Evolutionary conservation across 2,888 invertebrate species (phyloP).

Genomic region (Mamestra brassicae): DNA sequence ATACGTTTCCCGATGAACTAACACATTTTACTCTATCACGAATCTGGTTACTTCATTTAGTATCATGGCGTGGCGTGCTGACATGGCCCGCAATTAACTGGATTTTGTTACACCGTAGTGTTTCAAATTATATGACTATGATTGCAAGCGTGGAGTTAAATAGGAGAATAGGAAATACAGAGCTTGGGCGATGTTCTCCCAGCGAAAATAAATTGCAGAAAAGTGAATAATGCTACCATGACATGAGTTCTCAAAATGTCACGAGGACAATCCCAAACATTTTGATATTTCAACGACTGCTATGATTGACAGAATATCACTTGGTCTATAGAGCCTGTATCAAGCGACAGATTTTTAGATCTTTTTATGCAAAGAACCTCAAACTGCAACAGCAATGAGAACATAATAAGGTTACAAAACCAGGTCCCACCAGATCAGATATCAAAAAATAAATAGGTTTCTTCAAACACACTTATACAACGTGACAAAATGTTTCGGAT

Average conservation of each 20-base stretch:
- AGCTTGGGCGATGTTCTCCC: too few relatives aligned
- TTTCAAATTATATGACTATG: neutral
- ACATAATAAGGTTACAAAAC: constrained; percentile 11
- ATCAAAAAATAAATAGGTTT: constrained; percentile 21
- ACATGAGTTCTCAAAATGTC: too few relatives aligned
- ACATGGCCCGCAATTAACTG: constrained; percentile 69
- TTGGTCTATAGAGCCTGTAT: too few relatives aligned
- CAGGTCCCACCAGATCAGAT: constrained; percentile 8
- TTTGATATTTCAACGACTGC: too few relatives aligned
- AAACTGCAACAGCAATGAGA: neutral
- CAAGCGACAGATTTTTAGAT: too few relatives aligned
- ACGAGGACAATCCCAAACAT: too few relatives aligned
- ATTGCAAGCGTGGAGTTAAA: neutral
- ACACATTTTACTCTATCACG: constrained; percentile 77
- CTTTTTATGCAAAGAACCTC: neutral
- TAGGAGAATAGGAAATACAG: neutral
- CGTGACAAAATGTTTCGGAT: constrained; percentile 19
- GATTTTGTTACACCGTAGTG: constrained; percentile 55
- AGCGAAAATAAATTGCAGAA: too few relatives aligned
- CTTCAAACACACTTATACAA: constrained; percentile 13
- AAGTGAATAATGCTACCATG: too few relatives aligned
- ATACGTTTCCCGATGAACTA: constrained; percentile 53
- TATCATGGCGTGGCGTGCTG: constrained; percentile 60
- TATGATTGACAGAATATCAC: too few relatives aligned
- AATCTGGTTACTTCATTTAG: constrained; percentile 67